Evolutionary conservation across 2,888 invertebrate species (phyloP).

Genomic region (Clistopyga incitator): DNA sequence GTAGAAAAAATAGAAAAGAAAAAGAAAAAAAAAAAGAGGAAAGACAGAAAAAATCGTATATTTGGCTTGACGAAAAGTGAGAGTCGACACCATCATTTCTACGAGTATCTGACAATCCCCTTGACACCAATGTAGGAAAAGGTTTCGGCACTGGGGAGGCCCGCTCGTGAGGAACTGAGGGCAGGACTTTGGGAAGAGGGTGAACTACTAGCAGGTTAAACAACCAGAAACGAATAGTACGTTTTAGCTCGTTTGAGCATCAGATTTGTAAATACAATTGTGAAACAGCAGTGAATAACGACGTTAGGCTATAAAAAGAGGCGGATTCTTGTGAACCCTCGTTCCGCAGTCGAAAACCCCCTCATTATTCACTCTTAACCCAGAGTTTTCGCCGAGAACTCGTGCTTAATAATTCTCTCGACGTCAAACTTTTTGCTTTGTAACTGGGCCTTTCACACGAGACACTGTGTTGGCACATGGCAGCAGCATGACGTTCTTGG

Average conservation of each 20-base stretch:
- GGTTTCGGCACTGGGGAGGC: slow-evolving; percentile 24
- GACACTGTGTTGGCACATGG: slow-evolving; percentile 42
- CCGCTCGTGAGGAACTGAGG: not conserved
- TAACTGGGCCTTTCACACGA: slow-evolving; percentile 14
- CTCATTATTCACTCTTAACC: not conserved
- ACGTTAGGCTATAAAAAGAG: slow-evolving; percentile 2
- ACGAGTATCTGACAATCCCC: slow-evolving; percentile 39
- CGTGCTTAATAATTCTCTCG: no score
- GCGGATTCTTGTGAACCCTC: not conserved
- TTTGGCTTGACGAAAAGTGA: slow-evolving; percentile 27
- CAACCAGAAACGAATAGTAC: not conserved
- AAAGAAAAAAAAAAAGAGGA: no score
- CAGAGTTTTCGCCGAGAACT: no score
- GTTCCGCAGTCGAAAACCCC: not conserved
- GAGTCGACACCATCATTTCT: slow-evolving; percentile 11
- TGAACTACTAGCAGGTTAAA: slow-evolving; percentile 26
- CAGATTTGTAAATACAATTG: not conserved
- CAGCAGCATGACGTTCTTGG: slow-evolving; percentile 18
- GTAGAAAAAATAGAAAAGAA: no score
- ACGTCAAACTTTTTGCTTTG: slow-evolving; percentile 26
- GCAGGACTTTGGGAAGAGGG: not conserved
- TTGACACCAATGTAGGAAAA: slow-evolving; percentile 48
- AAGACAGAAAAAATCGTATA: not conserved
- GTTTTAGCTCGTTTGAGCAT: not conserved
- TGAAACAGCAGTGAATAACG: slow-evolving; percentile 19